Base-by-base conservation (phyloP, 2,888 invertebrate species). In the Labia minor region DNA sequence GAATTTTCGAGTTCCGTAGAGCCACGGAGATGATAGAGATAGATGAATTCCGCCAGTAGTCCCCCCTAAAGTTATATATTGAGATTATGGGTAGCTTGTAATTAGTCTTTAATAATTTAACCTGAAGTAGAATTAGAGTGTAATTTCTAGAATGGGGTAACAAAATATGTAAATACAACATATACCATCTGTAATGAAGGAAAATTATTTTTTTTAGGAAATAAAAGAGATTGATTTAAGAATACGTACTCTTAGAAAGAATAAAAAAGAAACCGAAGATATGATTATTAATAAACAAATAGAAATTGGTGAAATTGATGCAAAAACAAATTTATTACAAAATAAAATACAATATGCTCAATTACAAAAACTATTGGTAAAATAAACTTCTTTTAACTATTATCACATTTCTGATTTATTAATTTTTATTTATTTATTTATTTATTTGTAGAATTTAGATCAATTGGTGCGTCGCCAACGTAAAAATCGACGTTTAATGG, bases 381-480 rank as follows among this genome's bases (percentile, higher is more conserved):
- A 33, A 33, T 8, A 33, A 33, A 33, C 6, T 33, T 8, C 6
- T 33, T 33, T 14, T 20, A 62, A 26, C 61, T n/a, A n/a, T n/a
- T n/a, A n/a, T n/a, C n/a, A n/a, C n/a, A n/a, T n/a, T n/a, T 62
- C 33, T 63, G 6, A 64, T 62, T 65, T 21, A 26, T 10, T 65
- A 4, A 63, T 64, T 67, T 64, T 68, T 65, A n/a, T n/a, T n/a
- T n/a, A n/a, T n/a, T n/a, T n/a, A n/a, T n/a, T n/a, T n/a, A n/a
- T n/a, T n/a, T 63, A 37, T 68, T 72, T 73, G 21, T 72, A 83
- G 82, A 83, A 83, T 72, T 77, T 85, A 68, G 82, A 85, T 73
- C 74, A 81, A 67, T 73, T 90, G 19, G 82, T 90, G 0, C 82
- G 86, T 64, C 83, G 85, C 71, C 91, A 92, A 75, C 84, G 86